Evolutionary conservation across 2,797 vertebrate species (phyloP), one percentile per base, ranked within the genome.

Genomic region (Bradypodion pumilum): DNA sequence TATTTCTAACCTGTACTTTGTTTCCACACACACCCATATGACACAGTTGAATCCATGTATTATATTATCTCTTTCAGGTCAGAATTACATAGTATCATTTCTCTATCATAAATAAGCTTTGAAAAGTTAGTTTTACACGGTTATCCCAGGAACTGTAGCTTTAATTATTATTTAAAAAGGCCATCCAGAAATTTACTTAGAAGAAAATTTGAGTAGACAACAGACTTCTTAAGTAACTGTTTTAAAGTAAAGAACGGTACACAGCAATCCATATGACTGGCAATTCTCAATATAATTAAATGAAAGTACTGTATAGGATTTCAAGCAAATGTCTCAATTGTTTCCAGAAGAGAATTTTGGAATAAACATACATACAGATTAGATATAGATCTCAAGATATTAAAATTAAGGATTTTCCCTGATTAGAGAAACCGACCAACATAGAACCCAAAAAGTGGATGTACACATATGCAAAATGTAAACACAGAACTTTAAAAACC

Each of bases 231-330:
- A 56, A 74, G 59, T 52, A 37, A 74, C 15, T 60, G 15, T 10
- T 19, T 80, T 74, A 35, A n/a, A 74, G 63, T 85, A 66, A 79
- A 49, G 56, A 75, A 65, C 49, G 29, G 25, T 59, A 29, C 81
- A 76, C 12, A 60, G 40, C 3, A 37, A 29, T 77, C 74, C 37
- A 60, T 62, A 59, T 60, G 29, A 46, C 15, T 79, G 42, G 69
- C 70, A 46, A 32, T 56, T 76, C n/a, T 81, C 74, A 32, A 74
- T 56, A 65, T 62, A 82, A 52, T 65, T 52, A 77, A 60, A 86
- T 65, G 29, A 52, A 73, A 42, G 15, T 29, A n/a, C n/a, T n/a
- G n/a, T n/a, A 56, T 66, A 46, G 21, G 37, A 66, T 66, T 80
- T 80, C 32, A 73, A 73, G 25, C 6, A 75, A 32, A 70, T 70